Conservation (phyloP, 2,888 invertebrate species). For the Harpalus rubripes region DNA sequence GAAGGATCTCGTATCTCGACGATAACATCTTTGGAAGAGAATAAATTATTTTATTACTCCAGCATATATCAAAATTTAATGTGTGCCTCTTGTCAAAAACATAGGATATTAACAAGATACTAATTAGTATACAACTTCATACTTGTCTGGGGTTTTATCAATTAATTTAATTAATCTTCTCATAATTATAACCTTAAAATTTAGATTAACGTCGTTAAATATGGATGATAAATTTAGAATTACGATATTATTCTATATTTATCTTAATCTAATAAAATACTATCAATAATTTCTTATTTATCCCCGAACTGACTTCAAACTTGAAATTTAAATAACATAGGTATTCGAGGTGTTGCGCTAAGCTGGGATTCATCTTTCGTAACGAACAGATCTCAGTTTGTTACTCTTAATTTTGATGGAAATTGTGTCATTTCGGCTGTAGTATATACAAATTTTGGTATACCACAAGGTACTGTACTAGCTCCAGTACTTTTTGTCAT, state of each 20-base stretch:
- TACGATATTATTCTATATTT: neutral
- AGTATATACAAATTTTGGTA: no score
- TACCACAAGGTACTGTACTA: no score
- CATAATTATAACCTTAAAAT: conserved; percentile 42
- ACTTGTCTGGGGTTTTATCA: conserved; percentile 38
- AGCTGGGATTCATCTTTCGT: no score
- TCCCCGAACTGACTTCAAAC: no score
- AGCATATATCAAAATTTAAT: conserved; percentile 53
- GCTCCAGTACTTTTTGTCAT: no score
- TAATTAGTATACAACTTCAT: conserved; percentile 58
- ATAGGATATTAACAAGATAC: conserved; percentile 56
- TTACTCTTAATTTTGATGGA: no score
- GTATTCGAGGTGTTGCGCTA: no score
- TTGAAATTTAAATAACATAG: no score
- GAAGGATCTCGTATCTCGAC: conserved; percentile 36
- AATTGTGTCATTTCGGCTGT: no score
- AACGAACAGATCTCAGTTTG: no score
- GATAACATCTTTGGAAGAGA: conserved; percentile 55
- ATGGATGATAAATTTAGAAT: neutral
- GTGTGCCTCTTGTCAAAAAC: conserved; percentile 50
- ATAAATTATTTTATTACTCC: conserved; percentile 54
- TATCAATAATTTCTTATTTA: no score
- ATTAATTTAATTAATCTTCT: conserved; percentile 55
- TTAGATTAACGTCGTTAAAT: conserved; percentile 10
- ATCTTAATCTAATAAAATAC: neutral